Evolutionary conservation across 2,888 invertebrate genomes (phyloP).

Genomic region (Amiota minor): DNA sequence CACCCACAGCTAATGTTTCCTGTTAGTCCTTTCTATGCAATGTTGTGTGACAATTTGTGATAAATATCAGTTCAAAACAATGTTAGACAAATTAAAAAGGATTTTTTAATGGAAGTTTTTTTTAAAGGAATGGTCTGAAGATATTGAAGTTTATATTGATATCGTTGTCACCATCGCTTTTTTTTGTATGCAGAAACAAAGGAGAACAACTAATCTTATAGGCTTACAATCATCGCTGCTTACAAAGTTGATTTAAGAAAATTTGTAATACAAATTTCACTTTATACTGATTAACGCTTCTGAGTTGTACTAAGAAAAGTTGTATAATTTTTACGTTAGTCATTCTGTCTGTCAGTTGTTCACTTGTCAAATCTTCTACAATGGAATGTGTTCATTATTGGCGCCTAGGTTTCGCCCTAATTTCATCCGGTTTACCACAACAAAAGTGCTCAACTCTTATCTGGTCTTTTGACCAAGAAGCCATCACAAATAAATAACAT

Average conservation of each 20-base stretch:
- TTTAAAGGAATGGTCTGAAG: not conserved
- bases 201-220: not conserved
- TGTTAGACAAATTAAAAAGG: slow-evolving; percentile 13
- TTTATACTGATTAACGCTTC: not conserved
- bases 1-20: slow-evolving; percentile 24
- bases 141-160: not conserved
- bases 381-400: slow-evolving; percentile 13
- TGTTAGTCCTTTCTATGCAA: not conserved
- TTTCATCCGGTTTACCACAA: slow-evolving; percentile 4
- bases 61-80: slow-evolving; percentile 27
- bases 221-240: no score
- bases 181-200: not conserved
- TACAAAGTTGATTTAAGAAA: not conserved
- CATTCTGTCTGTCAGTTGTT: not conserved
- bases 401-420: not conserved
- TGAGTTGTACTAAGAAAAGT: not conserved
- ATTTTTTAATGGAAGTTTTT: slow-evolving; percentile 11
- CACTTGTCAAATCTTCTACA: not conserved
- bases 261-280: not conserved
- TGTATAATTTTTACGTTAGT: slow-evolving; percentile 53
- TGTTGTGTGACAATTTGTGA: not conserved
- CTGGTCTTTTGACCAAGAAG: not conserved
- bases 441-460: slow-evolving; percentile 1
- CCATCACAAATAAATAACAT: slow-evolving; percentile 49
- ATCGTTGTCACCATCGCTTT: no score